Conservation (phyloP, 2,888 invertebrate species). For the Hirtodrosophila duncani region DNA sequence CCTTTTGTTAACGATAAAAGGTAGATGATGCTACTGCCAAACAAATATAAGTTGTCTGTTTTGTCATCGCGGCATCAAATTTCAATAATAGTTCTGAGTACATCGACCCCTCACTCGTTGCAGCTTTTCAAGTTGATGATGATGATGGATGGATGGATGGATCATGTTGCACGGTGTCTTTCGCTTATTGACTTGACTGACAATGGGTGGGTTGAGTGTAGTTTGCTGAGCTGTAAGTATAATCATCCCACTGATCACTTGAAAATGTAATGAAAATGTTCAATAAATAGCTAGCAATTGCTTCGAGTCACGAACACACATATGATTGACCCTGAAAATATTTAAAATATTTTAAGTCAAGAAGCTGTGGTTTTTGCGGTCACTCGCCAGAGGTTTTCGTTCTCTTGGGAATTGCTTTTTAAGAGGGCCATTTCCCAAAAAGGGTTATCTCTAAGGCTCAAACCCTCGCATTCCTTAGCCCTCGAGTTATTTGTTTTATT, state of each 20-base stretch:
- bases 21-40: too few species aligned
- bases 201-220: slow-evolving; percentile 23
- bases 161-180: slow-evolving; percentile 60
- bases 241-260: too few species aligned
- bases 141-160: slow-evolving; percentile 56
- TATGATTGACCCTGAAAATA: too few species aligned
- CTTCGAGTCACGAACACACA: too few species aligned
- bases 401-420: too few species aligned
- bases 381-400: too few species aligned
- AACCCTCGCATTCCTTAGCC: slow-evolving; percentile 59
- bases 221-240: not conserved
- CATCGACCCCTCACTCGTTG: slow-evolving; percentile 33
- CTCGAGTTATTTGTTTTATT: slow-evolving; percentile 58
- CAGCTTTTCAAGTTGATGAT: slow-evolving; percentile 57
- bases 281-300: too few species aligned
- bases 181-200: slow-evolving; percentile 56
- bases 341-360: too few species aligned
- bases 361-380: too few species aligned
- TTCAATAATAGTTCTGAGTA: slow-evolving; percentile 60
- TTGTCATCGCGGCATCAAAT: slow-evolving; percentile 65
- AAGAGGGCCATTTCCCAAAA: too few species aligned
- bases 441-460: slow-evolving; percentile 13
- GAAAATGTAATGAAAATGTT: too few species aligned
- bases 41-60: slow-evolving; percentile 47
- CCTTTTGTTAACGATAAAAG: slow-evolving; percentile 4